Conservation (phyloP, 30 jellyfish, hydroid and myxozoan genomes). For the Catostylus mosaicus region DNA sequence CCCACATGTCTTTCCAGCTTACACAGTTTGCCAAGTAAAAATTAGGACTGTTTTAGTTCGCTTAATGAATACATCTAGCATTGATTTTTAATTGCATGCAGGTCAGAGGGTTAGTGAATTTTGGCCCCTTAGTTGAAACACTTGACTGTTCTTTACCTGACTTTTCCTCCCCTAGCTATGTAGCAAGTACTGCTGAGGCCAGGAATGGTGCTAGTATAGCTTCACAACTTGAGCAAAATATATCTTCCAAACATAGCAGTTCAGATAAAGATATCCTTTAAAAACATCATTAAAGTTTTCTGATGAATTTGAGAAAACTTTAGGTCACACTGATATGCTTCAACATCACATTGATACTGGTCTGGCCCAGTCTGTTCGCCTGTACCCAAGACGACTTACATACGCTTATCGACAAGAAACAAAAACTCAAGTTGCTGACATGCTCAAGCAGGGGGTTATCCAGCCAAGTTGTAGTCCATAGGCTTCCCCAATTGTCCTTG, state of each 20-base stretch:
- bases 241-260: neutral
- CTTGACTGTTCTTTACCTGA: neutral
- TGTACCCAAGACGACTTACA: constrained; percentile 54
- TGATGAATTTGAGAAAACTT: constrained; percentile 48
- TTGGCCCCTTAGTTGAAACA: constrained; percentile 43
- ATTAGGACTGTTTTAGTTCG: constrained; percentile 8
- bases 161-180: neutral
- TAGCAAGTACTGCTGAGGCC: neutral
- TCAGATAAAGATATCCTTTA: neutral
- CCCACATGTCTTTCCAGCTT: constrained; percentile 15
- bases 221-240: neutral
- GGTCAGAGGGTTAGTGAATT: constrained; percentile 47
- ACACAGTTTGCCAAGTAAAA: constrained; percentile 18
- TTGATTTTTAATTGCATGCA: constrained; percentile 40
- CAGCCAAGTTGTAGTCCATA: constrained; percentile 55
- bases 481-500: constrained; percentile 70
- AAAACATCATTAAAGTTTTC: constrained; percentile 28
- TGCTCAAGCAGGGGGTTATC: constrained; percentile 60
- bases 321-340: constrained; percentile 54
- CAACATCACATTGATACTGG: constrained; percentile 62
- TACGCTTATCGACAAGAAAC: constrained; percentile 44
- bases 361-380: constrained; percentile 50
- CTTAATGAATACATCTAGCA: constrained; percentile 24
- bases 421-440: constrained; percentile 20
- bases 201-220: neutral